Conservation (phyloP, 2,113 vertebrate species). For the Cromileptes altivelis region DNA sequence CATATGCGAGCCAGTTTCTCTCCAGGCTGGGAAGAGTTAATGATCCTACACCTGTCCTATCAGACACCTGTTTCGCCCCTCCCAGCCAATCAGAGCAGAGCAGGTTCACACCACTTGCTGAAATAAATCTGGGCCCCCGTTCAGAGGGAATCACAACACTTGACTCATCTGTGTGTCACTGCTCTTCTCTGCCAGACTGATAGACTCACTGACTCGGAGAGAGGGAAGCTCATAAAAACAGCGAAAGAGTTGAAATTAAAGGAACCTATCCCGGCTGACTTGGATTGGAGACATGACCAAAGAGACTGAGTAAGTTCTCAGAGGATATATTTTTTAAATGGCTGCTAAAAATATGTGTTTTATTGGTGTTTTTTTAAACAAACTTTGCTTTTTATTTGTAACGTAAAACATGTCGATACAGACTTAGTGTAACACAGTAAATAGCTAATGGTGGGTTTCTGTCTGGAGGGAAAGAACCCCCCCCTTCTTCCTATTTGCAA, state of each 20-base stretch:
- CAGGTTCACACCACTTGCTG: constrained; percentile 56
- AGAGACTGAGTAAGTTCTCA: constrained; percentile 86
- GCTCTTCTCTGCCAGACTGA: constrained; percentile 44
- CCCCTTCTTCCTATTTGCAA: constrained; percentile 54
- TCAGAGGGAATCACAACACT: constrained; percentile 79
- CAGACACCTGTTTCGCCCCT: constrained; percentile 83
- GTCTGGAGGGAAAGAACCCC: background rate
- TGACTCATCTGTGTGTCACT: constrained; percentile 71
- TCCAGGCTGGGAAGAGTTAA: constrained; percentile 76
- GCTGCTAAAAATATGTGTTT: background rate
- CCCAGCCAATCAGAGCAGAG: constrained; percentile 82
- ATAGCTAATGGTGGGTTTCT: background rate
- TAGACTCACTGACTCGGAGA: constrained; percentile 28
- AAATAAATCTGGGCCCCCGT: constrained; percentile 76
- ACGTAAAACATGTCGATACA: background rate
- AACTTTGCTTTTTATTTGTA: background rate
- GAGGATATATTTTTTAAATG: background rate
- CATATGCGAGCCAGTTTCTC: constrained; percentile 69
- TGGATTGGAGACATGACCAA: constrained; percentile 87
- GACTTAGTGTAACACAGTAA: constrained; percentile 8
- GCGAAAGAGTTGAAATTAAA: constrained; percentile 55
- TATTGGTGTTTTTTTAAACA: background rate
- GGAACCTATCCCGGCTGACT: constrained; percentile 70
- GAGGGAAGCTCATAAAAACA: constrained; percentile 25
- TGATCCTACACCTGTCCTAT: constrained; percentile 84